A percentile compares a stretch with the other conserved stretches of the same genome.
These are phyloP conservation scores for Stegana nigrithorax DNA, from an alignment of 2,888 invertebrate genomes.

Conservation along the genomic window DNA sequence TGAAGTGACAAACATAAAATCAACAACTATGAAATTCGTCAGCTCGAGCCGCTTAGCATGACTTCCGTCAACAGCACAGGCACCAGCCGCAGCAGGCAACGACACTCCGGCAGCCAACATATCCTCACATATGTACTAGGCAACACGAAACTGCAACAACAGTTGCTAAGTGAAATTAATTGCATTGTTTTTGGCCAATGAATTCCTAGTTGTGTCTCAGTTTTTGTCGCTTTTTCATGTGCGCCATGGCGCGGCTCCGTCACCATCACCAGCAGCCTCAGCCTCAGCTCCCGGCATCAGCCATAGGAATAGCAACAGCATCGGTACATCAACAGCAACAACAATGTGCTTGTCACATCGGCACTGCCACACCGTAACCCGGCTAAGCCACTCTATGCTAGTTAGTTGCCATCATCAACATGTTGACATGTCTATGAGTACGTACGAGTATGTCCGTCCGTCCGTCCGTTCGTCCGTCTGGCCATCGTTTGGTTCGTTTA, in stretches of 20 bases:
- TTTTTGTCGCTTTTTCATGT: conserved; percentile 9
- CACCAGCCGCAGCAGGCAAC: conserved; percentile 34
- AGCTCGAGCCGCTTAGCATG: conserved; percentile 44
- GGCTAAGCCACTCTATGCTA: conserved; percentile 24
- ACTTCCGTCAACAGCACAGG: conserved; percentile 55
- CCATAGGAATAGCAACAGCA: too few relatives aligned
- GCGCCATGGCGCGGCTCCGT: background rate
- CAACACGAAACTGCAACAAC: conserved; percentile 27
- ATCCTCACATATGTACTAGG: too few relatives aligned
- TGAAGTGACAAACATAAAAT: conserved; percentile 60
- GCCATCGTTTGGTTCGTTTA: conserved; percentile 17
- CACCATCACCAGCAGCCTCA: background rate
- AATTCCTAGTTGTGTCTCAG: conserved; percentile 40
- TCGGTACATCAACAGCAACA: background rate
- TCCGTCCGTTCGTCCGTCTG: conserved; percentile 20
- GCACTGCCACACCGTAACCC: background rate
- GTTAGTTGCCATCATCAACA: conserved; percentile 61
- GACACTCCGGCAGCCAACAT: conserved; percentile 8
- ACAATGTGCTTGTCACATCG: background rate
- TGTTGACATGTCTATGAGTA: conserved; percentile 60
- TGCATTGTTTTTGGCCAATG: conserved; percentile 65
- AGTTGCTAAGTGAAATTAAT: conserved; percentile 66
- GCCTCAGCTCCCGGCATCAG: too few relatives aligned
- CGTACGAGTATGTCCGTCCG: conserved; percentile 48
- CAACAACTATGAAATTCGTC: conserved; percentile 66